Percentiles rank a stretch among this genome's conserved stretches.
Conservation (phyloP, 2,888 invertebrate species). For the Andrena hattorfiana region DNA sequence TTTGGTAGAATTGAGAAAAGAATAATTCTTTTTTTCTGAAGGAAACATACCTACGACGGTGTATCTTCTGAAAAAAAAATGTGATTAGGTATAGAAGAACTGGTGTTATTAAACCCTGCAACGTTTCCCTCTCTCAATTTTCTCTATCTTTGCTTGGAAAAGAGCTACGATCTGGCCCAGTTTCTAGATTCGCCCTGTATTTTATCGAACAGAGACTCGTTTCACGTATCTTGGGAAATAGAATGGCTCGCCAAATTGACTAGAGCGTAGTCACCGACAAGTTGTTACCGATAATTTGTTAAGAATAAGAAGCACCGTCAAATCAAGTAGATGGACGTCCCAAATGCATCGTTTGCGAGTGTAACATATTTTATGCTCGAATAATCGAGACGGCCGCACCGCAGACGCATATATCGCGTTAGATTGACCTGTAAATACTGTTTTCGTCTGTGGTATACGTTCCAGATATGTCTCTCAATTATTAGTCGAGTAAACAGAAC, state of each 20-base stretch:
- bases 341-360: neutral
- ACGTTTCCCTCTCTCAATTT: no score
- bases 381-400: neutral
- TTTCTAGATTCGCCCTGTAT: neutral
- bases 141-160: neutral
- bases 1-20: no score
- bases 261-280: no score
- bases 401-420: neutral
- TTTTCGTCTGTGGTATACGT: neutral
- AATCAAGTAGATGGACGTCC: neutral
- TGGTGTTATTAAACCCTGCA: neutral
- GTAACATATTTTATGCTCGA: neutral
- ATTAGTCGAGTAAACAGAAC: no score
- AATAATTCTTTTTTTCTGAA: no score
- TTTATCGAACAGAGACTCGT: neutral
- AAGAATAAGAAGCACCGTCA: neutral
- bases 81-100: neutral
- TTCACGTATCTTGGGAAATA: slow-evolving; percentile 7
- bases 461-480: neutral
- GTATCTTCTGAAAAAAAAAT: neutral
- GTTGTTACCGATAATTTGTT: neutral
- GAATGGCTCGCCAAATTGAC: neutral
- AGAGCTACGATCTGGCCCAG: neutral
- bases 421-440: neutral
- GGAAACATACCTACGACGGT: no score